A percentile compares a stretch with the other conserved stretches of the same genome.
These are phyloP conservation scores for Philopotamus ludificatus DNA, from an alignment of 1,140 invertebrate species.

Conservation along the genomic window DNA sequence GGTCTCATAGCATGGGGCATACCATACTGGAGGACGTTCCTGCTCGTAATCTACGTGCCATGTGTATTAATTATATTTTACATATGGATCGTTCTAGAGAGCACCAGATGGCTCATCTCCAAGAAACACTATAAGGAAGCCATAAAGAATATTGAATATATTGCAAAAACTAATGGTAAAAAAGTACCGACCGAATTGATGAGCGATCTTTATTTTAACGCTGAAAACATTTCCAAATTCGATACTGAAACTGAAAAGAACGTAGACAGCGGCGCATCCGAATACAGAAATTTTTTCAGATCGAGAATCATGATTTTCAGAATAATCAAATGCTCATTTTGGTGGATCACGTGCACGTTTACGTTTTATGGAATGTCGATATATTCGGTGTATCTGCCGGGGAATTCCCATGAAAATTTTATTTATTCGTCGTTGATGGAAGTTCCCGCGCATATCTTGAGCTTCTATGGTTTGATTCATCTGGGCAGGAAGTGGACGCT, in stretches of 20 bases:
- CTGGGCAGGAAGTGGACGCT: slow-evolving; percentile 64
- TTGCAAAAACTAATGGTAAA: slow-evolving; percentile 66
- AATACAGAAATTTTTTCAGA: slow-evolving; percentile 53
- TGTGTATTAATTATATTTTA: slow-evolving; percentile 54
- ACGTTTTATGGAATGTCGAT: slow-evolving; percentile 83
- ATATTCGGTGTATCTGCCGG: slow-evolving; percentile 71
- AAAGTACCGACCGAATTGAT: slow-evolving; percentile 59
- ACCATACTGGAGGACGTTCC: slow-evolving; percentile 60
- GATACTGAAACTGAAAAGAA: neutral
- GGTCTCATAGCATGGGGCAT: slow-evolving; percentile 59
- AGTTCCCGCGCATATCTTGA: slow-evolving; percentile 68
- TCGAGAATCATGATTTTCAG: slow-evolving; percentile 57
- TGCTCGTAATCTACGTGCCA: slow-evolving; percentile 58
- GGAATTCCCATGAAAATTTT: slow-evolving; percentile 71
- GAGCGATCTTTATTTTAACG: slow-evolving; percentile 46
- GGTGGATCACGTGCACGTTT: slow-evolving; percentile 72
- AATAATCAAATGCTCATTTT: slow-evolving; percentile 61
- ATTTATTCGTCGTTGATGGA: slow-evolving; percentile 69
- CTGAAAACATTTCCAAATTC: slow-evolving; percentile 9
- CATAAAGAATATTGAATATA: slow-evolving; percentile 59
- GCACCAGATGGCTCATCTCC: slow-evolving; percentile 67
- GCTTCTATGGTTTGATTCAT: slow-evolving; percentile 61
- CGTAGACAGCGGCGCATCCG: slow-evolving; percentile 41
- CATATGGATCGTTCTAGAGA: slow-evolving; percentile 47
- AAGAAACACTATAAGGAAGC: slow-evolving; percentile 64